A percentile compares a stretch with the other conserved stretches of the same genome.
These are phyloP conservation scores for Origma solitaria DNA, from an alignment of 2,113 vertebrate species.

Conservation along the genomic window DNA sequence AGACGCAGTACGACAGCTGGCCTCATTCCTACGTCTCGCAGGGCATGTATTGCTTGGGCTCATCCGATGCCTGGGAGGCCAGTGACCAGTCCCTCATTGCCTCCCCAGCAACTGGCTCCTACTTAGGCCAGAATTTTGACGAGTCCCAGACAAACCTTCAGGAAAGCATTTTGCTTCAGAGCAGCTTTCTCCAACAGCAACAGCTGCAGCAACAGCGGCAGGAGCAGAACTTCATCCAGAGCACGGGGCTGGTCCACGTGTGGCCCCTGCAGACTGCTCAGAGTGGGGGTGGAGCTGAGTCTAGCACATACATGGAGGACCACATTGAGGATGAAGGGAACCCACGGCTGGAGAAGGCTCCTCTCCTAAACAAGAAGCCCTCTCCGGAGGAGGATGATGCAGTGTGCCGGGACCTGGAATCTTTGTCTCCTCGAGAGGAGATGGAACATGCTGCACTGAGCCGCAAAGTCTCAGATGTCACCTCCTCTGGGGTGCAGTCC, in stretches of 20 bases:
- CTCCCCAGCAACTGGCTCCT: constrained; percentile 88
- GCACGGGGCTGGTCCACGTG: constrained; percentile 82
- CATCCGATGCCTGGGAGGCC: constrained; percentile 95
- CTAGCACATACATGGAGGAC: constrained; percentile 77
- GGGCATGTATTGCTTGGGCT: constrained; percentile 96
- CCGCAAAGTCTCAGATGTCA: constrained; percentile 89
- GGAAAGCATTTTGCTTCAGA: constrained; percentile 66
- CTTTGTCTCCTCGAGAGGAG: constrained; percentile 86
- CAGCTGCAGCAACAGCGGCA: constrained; percentile 68
- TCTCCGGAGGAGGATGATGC: constrained; percentile 85
- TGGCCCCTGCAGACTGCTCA: constrained; percentile 82
- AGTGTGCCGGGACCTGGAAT: constrained; percentile 88
- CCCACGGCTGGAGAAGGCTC: constrained; percentile 80
- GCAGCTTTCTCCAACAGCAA: constrained; percentile 67
- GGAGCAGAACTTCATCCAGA: constrained; percentile 69
- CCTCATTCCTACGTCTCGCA: constrained; percentile 96
- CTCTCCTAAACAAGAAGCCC: constrained; percentile 80
- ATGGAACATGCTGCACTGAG: constrained; percentile 83
- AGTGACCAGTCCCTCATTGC: constrained; percentile 89
- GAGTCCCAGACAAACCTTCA: constrained; percentile 77
- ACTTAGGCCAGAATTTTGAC: constrained; percentile 74
- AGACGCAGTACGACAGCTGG: constrained; percentile 94
- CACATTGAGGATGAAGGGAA: constrained; percentile 81
- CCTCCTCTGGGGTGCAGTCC: constrained; percentile 84
- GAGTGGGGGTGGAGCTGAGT: constrained; percentile 50